phyloP scores from a whole-genome alignment of 2,113 vertebrate genomes.

The Manacus vitellinus region DNA sequence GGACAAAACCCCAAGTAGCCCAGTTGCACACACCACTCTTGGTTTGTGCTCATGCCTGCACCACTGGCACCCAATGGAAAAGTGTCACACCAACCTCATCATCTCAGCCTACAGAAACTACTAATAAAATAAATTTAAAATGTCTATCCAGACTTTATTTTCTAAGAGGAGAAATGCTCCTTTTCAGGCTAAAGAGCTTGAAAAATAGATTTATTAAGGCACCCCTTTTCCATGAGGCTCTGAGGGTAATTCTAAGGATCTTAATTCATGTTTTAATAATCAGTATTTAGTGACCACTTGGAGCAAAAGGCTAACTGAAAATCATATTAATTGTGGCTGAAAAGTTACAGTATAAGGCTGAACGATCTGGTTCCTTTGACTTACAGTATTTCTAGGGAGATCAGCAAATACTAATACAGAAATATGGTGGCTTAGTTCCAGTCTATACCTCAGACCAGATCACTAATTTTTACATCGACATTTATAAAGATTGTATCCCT shows the following conservation, averaged over 20 bases:
- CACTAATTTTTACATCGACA: background rate
- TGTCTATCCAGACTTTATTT: background rate
- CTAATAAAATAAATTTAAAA: background rate
- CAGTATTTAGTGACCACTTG: background rate
- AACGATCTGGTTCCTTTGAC: background rate
- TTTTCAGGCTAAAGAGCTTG: background rate
- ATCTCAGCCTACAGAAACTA: background rate
- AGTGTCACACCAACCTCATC: background rate
- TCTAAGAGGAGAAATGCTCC: background rate
- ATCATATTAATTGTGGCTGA: background rate
- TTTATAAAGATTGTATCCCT: background rate
- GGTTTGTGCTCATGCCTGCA: background rate
- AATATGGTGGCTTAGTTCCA: background rate
- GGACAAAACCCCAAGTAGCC: background rate
- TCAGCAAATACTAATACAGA: background rate
- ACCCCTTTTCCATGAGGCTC: background rate
- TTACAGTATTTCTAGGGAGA: background rate
- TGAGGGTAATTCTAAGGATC: background rate
- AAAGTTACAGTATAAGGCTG: background rate
- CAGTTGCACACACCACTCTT: background rate
- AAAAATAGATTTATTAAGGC: background rate
- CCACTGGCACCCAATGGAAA: background rate
- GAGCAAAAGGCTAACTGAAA: background rate
- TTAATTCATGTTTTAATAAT: background rate
- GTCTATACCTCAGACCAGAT: background rate